Conservation (phyloP, 2,113 vertebrate genomes). For the Butorides virescens region DNA sequence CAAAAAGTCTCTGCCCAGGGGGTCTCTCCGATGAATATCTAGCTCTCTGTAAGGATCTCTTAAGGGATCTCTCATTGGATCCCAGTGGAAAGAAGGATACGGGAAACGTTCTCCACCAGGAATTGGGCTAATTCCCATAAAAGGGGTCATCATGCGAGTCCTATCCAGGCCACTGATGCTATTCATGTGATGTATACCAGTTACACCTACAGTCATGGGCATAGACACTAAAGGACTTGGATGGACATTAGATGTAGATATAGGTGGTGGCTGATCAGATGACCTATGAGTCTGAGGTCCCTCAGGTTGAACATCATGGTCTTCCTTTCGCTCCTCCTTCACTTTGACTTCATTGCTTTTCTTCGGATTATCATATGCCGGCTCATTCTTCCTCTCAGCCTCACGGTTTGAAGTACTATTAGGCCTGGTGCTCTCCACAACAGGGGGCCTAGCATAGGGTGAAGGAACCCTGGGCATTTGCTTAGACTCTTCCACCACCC, state of each 20-base stretch:
- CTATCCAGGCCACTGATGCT: conserved; percentile 89
- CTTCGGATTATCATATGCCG: conserved; percentile 85
- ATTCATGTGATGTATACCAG: conserved; percentile 91
- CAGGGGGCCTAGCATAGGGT: conserved; percentile 82
- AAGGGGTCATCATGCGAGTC: conserved; percentile 95
- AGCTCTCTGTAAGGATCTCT: conserved; percentile 92
- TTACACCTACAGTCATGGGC: conserved; percentile 88
- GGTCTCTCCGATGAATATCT: conserved; percentile 86
- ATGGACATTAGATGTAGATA: conserved; percentile 77
- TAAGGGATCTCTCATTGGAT: conserved; percentile 89
- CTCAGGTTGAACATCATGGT: conserved; percentile 84
- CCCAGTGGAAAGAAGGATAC: conserved; percentile 96
- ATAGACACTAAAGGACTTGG: conserved; percentile 83
- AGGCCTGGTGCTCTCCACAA: conserved; percentile 72
- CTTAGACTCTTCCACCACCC: conserved; percentile 84
- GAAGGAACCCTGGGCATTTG: conserved; percentile 84
- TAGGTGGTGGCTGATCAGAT: conserved; percentile 74
- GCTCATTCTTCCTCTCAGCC: conserved; percentile 86
- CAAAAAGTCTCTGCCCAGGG: conserved; percentile 85
- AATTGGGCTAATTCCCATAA: conserved; percentile 95
- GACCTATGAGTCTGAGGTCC: conserved; percentile 77
- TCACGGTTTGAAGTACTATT: conserved; percentile 85
- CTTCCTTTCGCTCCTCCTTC: conserved; percentile 95
- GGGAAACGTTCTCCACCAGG: conserved; percentile 94
- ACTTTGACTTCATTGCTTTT: conserved; percentile 92